Conservation (phyloP, 2,113 vertebrate species). For the Chionis minor region DNA sequence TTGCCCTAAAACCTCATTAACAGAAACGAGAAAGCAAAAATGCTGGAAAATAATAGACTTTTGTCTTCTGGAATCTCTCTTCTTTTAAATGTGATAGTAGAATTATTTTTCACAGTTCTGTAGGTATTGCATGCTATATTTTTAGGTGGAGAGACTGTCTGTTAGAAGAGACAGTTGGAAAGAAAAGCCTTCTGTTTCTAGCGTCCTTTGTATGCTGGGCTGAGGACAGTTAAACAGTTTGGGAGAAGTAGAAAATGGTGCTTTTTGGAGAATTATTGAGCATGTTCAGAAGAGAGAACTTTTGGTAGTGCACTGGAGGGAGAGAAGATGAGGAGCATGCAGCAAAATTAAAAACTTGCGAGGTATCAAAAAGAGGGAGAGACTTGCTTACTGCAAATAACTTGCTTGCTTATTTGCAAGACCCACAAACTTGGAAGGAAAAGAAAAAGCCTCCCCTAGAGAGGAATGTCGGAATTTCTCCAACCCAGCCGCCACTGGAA, state of each 20-base stretch:
- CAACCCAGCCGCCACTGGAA: neutral
- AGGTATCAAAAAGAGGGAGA: neutral
- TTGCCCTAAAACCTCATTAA: neutral
- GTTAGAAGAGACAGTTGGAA: neutral
- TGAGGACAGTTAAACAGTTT: neutral
- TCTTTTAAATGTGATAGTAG: neutral
- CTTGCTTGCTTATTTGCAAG: neutral
- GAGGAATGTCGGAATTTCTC: neutral
- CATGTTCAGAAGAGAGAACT: fast-evolving
- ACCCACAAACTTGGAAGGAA: neutral
- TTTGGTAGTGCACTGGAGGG: neutral
- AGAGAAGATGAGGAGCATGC: neutral
- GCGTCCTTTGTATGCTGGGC: neutral
- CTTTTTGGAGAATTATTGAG: neutral
- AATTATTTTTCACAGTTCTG: neutral
- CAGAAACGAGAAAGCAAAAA: neutral
- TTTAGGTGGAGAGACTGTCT: neutral
- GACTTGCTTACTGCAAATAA: neutral
- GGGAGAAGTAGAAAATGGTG: neutral
- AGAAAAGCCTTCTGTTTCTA: neutral
- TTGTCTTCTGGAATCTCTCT: neutral
- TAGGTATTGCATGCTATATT: neutral
- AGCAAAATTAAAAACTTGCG: neutral
- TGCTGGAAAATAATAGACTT: neutral
- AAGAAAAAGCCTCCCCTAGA: neutral